These are phyloP conservation scores for Idaea dimidiata DNA, from an alignment of 2,888 invertebrate genomes.

Conservation along the genomic window DNA sequence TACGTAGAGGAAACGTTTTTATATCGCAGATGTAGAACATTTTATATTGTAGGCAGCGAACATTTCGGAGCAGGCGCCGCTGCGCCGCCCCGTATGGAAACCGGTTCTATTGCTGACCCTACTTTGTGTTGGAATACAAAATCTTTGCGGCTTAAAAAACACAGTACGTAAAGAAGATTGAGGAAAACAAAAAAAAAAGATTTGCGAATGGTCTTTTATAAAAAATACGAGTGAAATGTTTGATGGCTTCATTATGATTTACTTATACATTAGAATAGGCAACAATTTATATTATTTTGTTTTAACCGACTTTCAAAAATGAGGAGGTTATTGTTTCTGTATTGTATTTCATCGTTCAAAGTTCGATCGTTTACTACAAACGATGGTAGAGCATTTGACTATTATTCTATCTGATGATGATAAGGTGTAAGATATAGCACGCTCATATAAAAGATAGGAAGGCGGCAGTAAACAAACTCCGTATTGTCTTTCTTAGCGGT, in stretches of 20 bases:
- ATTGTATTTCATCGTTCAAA: too few relatives aligned
- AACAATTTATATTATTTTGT: too few relatives aligned
- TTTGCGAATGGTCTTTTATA: neutral
- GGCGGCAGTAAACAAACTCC: too few relatives aligned
- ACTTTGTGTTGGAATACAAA: neutral
- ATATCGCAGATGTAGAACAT: neutral
- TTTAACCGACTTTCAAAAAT: too few relatives aligned
- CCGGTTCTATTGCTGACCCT: neutral
- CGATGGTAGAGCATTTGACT: too few relatives aligned
- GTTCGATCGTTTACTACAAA: too few relatives aligned
- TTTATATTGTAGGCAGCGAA: neutral
- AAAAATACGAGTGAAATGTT: neutral
- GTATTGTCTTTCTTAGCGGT: too few relatives aligned
- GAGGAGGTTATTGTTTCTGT: too few relatives aligned
- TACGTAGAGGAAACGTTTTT: neutral
- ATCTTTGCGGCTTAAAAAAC: neutral
- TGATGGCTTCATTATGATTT: neutral
- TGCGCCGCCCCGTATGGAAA: neutral
- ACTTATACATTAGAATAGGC: neutral
- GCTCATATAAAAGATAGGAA: too few relatives aligned
- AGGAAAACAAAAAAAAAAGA: neutral
- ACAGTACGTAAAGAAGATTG: neutral
- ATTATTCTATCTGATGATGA: too few relatives aligned
- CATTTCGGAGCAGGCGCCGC: neutral
- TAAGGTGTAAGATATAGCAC: too few relatives aligned